Conservation (phyloP, 1,140 invertebrate species). For the Pollicipes pollicipes region DNA sequence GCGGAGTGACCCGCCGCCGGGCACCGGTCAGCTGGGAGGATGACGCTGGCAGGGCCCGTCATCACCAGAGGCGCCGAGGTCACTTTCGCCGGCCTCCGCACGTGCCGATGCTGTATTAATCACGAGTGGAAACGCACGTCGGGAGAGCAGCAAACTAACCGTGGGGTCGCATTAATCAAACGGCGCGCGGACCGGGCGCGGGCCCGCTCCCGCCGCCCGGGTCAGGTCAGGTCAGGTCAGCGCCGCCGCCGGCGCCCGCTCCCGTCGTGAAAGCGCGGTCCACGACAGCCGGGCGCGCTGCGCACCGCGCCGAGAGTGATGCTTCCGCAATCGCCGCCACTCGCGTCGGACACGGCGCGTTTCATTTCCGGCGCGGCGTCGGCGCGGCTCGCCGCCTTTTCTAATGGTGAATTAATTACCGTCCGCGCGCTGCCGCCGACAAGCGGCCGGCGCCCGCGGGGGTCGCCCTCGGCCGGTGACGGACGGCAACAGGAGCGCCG, state of each 20-base stretch:
- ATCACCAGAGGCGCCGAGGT: no score
- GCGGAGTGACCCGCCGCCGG: no score
- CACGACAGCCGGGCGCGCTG: no score
- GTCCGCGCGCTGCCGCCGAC: background rate
- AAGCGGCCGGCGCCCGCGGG: no score
- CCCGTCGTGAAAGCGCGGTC: background rate
- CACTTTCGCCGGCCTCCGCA: background rate
- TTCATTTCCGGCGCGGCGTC: background rate
- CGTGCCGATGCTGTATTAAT: background rate
- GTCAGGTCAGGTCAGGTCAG: background rate
- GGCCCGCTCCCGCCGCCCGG: background rate
- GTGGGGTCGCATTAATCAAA: background rate
- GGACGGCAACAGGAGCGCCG: no score
- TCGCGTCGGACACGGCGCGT: background rate
- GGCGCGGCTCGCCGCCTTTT: background rate
- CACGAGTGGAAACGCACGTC: background rate
- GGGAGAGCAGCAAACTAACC: background rate
- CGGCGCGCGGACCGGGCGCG: background rate
- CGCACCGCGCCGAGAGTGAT: background rate
- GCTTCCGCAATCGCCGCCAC: background rate
- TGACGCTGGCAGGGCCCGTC: no score
- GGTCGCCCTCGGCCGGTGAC: no score
- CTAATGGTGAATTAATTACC: background rate
- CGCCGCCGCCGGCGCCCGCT: background rate
- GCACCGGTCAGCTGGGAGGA: no score